phyloP scores from a whole-genome alignment of 2,797 vertebrate species.

The Chanos chanos region DNA sequence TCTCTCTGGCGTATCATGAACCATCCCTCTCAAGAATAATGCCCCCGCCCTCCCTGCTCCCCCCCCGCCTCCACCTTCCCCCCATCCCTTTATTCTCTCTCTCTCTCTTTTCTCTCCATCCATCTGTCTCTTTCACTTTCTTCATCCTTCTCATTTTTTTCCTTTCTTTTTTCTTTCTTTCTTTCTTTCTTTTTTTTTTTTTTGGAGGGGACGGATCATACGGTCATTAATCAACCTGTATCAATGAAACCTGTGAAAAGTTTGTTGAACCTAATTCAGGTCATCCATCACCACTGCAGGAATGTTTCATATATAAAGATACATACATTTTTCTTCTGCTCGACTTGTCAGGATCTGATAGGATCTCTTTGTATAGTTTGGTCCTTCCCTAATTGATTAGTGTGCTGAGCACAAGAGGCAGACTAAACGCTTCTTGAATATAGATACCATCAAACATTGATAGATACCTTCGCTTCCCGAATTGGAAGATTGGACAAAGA shows the following conservation, averaged over 20 bases:
- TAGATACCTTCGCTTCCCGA: conserved; percentile 44
- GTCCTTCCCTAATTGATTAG: conserved; percentile 61
- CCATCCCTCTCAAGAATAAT: too few species aligned
- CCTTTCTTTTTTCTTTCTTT: conserved; percentile 24
- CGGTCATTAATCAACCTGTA: conserved; percentile 73
- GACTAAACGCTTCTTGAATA: conserved; percentile 44
- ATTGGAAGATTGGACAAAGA: conserved; percentile 40
- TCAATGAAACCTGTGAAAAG: conserved; percentile 67
- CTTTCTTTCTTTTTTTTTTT: conserved; percentile 50
- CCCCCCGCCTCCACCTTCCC: too few species aligned
- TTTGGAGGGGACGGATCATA: conserved; percentile 49
- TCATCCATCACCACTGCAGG: conserved; percentile 69
- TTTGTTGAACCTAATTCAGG: conserved; percentile 71
- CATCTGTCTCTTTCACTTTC: too few species aligned
- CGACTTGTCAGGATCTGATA: conserved; percentile 56
- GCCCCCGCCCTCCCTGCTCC: too few species aligned
- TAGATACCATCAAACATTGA: conserved; percentile 48
- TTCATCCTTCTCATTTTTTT: conserved; percentile 31
- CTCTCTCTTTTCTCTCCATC: too few species aligned
- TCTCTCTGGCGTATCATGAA: too few species aligned
- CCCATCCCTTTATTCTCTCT: too few species aligned
- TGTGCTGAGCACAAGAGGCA: conserved; percentile 56
- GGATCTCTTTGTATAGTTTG: conserved; percentile 70
- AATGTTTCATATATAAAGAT: conserved; percentile 60
- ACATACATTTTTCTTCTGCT: conserved; percentile 68